Evolutionary conservation across 2,888 invertebrate genomes (phyloP).

Genomic region (Tenthredo distinguenda): DNA sequence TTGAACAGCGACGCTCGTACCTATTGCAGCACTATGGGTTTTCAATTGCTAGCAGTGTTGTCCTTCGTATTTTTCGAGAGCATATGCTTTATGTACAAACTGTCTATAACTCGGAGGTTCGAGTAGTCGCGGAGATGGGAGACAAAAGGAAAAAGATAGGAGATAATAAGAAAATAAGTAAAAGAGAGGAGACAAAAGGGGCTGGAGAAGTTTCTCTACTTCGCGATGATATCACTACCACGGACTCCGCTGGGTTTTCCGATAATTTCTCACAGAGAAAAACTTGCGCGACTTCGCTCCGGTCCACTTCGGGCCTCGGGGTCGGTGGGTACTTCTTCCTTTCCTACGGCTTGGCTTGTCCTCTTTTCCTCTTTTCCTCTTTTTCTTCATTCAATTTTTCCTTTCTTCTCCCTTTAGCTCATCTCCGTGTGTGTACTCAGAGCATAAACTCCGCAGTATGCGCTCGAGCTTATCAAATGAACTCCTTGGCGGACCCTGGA

Average conservation of each 20-base stretch:
- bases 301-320: constrained; percentile 19
- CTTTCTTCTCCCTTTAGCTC: background rate
- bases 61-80: background rate
- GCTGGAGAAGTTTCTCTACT: constrained; percentile 21
- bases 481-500: constrained; percentile 14
- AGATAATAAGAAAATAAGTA: constrained; percentile 11
- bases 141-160: background rate
- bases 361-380: background rate
- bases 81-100: background rate
- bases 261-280: constrained; percentile 50
- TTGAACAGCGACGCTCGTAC: background rate
- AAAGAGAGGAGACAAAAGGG: constrained; percentile 17
- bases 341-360: background rate
- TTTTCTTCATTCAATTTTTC: background rate
- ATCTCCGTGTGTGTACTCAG: background rate
- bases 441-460: background rate
- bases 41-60: background rate
- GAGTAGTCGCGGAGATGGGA: background rate
- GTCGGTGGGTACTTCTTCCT: background rate
- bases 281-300: constrained; percentile 36
- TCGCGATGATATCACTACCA: constrained; percentile 29
- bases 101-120: background rate
- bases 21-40: background rate
- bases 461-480: constrained; percentile 29
- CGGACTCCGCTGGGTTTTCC: constrained; percentile 29